These are phyloP conservation scores for Phylloscopus trochilus DNA, from an alignment of 2,113 vertebrate genomes.

Conservation along the genomic window DNA sequence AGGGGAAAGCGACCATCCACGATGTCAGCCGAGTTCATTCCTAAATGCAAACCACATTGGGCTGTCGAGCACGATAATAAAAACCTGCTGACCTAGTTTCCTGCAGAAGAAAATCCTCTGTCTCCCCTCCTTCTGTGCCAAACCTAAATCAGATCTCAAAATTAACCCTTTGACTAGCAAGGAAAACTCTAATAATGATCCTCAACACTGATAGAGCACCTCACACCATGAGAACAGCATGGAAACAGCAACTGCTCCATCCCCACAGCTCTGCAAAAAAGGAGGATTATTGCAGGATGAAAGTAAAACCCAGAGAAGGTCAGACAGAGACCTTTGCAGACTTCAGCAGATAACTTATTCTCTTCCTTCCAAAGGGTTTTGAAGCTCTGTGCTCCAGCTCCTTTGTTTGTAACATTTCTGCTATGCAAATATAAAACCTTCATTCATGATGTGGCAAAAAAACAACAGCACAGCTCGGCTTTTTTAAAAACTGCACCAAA, in stretches of 20 bases:
- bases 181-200: not conserved
- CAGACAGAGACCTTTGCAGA: not conserved
- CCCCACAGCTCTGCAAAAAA: not conserved
- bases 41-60: constrained; percentile 58
- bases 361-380: not conserved
- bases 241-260: not conserved
- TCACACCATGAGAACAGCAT: not conserved
- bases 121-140: constrained; percentile 48
- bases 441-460: constrained; percentile 1
- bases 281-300: not conserved
- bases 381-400: not conserved
- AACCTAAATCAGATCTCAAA: constrained; percentile 38
- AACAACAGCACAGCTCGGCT: not conserved
- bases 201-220: not conserved
- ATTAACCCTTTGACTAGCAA: constrained; percentile 56
- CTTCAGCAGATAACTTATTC: not conserved
- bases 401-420: not conserved
- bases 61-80: constrained; percentile 50
- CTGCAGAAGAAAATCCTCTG: constrained; percentile 62
- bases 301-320: not conserved
- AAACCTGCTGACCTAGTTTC: constrained; percentile 69
- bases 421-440: not conserved
- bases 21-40: constrained; percentile 29
- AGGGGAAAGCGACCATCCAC: constrained; percentile 31
- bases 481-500: not conserved